A percentile compares a stretch with the other conserved stretches of the same genome.
Conservation (phyloP, 2,888 invertebrate species). For the Latrodectus hesperus region DNA sequence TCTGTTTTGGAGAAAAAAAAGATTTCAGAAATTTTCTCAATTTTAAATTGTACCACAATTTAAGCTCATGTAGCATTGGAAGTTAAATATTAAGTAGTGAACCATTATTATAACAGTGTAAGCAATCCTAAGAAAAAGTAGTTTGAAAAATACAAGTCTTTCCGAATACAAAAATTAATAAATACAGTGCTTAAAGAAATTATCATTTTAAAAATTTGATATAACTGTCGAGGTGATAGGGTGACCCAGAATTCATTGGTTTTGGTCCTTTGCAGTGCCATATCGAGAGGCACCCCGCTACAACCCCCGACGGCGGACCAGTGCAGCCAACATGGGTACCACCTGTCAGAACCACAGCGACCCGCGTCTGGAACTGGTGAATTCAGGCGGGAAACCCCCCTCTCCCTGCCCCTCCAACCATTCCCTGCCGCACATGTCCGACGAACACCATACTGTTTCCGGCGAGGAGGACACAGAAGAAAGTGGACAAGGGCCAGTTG, state of each 20-base stretch:
- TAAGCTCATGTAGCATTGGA: no score
- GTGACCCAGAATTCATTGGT: neutral
- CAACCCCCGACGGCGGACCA: conserved; percentile 87
- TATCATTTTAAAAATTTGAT: neutral
- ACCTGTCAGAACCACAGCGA: conserved; percentile 77
- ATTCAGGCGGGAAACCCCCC: conserved; percentile 79
- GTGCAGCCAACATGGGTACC: conserved; percentile 70
- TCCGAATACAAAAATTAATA: no score
- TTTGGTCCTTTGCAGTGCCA: conserved; percentile 80
- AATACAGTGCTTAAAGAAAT: no score
- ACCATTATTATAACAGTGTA: no score
- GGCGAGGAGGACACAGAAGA: conserved; percentile 24
- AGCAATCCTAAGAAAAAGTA: no score
- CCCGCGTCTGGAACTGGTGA: conserved; percentile 76
- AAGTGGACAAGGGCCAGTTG: neutral
- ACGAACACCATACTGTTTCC: conserved; percentile 23
- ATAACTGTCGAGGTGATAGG: neutral
- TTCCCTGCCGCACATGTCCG: conserved; percentile 79
- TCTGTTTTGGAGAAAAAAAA: no score
- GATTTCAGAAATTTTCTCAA: no score
- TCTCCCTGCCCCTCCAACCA: conserved; percentile 91
- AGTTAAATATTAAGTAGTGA: no score
- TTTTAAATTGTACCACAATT: no score
- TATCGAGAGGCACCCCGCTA: conserved; percentile 98
- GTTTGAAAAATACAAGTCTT: no score